Conservation (phyloP, 2,888 invertebrate species). For the Eristalis pertinax region DNA sequence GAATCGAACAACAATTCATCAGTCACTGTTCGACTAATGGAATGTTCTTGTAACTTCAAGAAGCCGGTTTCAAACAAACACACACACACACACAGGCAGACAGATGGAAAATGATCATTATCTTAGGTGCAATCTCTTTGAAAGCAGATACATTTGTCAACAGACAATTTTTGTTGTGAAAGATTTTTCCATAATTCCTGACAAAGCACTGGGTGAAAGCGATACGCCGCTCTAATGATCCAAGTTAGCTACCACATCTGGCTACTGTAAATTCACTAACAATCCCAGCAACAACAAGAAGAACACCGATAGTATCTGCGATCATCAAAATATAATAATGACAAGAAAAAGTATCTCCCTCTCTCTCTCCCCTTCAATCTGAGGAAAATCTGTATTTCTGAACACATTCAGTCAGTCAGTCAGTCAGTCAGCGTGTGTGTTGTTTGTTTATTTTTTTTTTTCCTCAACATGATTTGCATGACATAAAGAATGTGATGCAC, state of each 20-base stretch:
- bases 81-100: not conserved
- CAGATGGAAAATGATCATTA: not conserved
- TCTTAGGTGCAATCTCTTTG: not conserved
- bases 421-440: not conserved
- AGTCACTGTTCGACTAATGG: not conserved
- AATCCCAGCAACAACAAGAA: not conserved
- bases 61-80: not conserved
- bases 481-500: slow-evolving; percentile 37
- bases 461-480: slow-evolving; percentile 29
- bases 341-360: not conserved
- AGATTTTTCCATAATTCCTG: not conserved
- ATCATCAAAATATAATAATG: not conserved
- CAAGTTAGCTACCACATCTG: not conserved
- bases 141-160: not conserved
- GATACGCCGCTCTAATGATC: not conserved
- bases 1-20: not conserved
- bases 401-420: not conserved
- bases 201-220: not conserved
- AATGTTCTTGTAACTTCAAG: not conserved
- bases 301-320: too few relatives aligned
- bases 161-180: not conserved
- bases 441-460: not conserved
- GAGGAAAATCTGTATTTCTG: not conserved
- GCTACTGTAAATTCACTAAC: slow-evolving; percentile 6
- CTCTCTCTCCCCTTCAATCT: not conserved